Base-by-base conservation (phyloP, 2,113 vertebrate genomes). In the Heterochromis multidens region DNA sequence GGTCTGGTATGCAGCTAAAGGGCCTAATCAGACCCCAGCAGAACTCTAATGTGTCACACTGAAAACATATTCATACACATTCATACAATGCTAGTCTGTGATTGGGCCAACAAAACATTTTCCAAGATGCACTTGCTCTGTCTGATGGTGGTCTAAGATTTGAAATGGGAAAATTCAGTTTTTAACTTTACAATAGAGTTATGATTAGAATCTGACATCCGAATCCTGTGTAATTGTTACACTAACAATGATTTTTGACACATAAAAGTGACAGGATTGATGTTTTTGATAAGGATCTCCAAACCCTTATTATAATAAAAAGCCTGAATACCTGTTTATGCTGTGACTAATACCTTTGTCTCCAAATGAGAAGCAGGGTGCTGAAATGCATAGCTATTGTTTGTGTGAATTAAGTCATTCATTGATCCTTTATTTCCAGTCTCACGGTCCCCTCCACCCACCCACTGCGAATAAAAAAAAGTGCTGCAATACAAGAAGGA, bases 371-470 rank as follows among this genome's bases (percentile, higher is more conserved):
- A 17, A 65, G 54, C 62, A 52, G 21, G 3, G n/a, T 35, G 33
- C 31, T 63, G 49, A 54, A 61, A 11, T 63, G 77, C 85, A 88
- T 60, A 80, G 27, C n/a, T 33, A 63, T 35, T 86, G 27, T 81
- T 86, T 77, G 21, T 59, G 17, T 29, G 12, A 88, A 88, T 88
- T 63, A 91, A 85, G 77, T 86, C 56, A 85, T 90, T 84, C 82
- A 88, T 87, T 78, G 65, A 82, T 81, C 65, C 35, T 80, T 77
- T 82, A 61, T 91, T 83, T 91, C 81, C 23, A 7, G 11, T 79
- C 35, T 17, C 88, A 35, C 79, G 67, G 25, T 80, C 33, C 25
- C 27, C 17, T 84, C 63, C 74, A 70, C 67, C 80, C 76, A 63
- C 77, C 77, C 80, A 81, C 62, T 85, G 6, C 13, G 43, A 82